Conservation (phyloP, 2,888 invertebrate genomes). For the Trachelus iudaicus region DNA sequence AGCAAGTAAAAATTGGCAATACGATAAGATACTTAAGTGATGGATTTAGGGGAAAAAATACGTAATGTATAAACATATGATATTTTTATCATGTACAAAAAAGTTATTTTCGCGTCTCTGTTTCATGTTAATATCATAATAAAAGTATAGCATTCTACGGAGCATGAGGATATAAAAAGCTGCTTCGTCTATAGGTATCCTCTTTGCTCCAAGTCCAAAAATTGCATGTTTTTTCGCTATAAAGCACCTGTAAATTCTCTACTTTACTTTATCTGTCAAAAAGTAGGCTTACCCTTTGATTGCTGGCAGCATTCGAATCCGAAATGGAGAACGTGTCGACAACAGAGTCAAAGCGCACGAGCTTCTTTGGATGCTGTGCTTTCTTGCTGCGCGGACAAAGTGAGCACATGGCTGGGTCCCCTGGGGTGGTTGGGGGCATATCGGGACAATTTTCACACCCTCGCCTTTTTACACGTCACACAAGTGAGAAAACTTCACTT, state of each 20-base stretch:
- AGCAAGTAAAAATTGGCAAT: neutral
- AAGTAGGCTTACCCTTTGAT: conserved; percentile 59
- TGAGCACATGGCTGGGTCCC: conserved; percentile 70
- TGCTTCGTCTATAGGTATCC: neutral
- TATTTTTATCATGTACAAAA: neutral
- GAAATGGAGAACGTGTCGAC: conserved; percentile 74
- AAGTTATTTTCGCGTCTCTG: neutral
- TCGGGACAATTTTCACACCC: conserved; percentile 34
- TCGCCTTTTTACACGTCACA: neutral
- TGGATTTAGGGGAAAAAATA: neutral
- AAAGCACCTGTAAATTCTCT: neutral
- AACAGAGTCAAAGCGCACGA: conserved; percentile 73
- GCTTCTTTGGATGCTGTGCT: conserved; percentile 68
- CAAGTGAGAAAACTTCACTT: neutral
- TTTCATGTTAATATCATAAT: neutral
- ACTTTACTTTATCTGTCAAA: neutral
- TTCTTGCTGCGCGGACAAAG: conserved; percentile 71
- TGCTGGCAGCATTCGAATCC: conserved; percentile 64
- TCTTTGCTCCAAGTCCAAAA: neutral
- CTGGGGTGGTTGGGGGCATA: conserved; percentile 67
- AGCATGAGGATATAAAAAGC: neutral
- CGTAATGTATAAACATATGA: conserved; percentile 22
- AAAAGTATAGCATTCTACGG: neutral
- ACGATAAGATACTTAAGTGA: neutral
- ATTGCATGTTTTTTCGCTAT: neutral